Evolutionary conservation across 2,797 vertebrate species (phyloP).

Genomic region (Liasis olivaceus): DNA sequence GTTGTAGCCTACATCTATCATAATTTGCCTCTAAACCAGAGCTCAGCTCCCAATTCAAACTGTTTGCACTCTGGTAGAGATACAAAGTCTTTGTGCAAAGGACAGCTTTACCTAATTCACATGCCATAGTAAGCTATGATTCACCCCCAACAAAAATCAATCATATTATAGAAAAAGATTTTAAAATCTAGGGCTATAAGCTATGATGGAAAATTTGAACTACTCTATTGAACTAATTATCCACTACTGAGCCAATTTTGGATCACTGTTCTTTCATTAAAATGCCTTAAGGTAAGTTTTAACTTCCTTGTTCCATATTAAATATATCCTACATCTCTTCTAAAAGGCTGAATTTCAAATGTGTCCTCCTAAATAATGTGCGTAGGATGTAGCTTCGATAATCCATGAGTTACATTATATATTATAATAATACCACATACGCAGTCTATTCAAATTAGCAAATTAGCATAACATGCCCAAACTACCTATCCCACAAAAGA

Average conservation of each 20-base stretch:
- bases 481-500: constrained; percentile 48
- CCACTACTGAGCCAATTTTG: neutral
- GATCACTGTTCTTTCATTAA: neutral
- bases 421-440: constrained; percentile 13
- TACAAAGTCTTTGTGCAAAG: neutral
- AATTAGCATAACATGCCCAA: constrained; percentile 49
- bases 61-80: neutral
- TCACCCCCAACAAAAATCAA: neutral
- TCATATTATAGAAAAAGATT: neutral
- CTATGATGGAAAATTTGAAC: neutral
- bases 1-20: neutral
- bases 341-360: constrained; percentile 32
- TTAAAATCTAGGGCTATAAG: neutral
- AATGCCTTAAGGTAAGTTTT: constrained; percentile 53
- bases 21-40: neutral
- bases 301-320: constrained; percentile 57
- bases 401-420: constrained; percentile 40
- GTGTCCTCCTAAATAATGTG: constrained; percentile 47
- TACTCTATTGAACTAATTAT: neutral
- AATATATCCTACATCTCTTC: neutral
- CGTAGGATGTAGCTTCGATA: constrained; percentile 7
- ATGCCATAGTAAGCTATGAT: neutral
- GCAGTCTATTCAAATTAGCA: constrained; percentile 48
- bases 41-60: neutral
- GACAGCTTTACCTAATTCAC: neutral